Base-by-base conservation (phyloP, 2,888 invertebrate species). In the Anorthoa munda region DNA sequence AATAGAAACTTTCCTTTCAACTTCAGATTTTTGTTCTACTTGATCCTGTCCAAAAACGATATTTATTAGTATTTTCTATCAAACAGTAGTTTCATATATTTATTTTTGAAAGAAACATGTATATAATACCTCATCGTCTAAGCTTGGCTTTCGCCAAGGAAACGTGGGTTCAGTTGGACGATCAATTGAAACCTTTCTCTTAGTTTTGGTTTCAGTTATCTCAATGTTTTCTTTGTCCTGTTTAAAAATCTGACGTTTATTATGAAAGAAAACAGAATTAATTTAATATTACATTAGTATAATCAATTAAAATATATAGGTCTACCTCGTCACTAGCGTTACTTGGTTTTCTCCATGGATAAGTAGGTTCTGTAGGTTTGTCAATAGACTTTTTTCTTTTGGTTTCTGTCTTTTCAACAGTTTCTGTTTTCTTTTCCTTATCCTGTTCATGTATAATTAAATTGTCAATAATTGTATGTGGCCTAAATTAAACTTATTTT, bases 361-460 rank as follows among this genome's bases (percentile, higher is more conserved):
- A 85, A 56, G 82, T 87, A 69, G 84, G 80, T 80, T 89, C 86
- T 66, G 66, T 73, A 17, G 88, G 87, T 70, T 72, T 87, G 65
- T 88, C 87, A 75, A 86, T 68, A 7, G 91, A 88, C 21, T 83
- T 75, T 81, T 89, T 90, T 73, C 83, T 86, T 82, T 90, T 89
- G 15, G 67, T 79, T 75, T 90, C 89, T 50, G 86, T 86, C 26
- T 85, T 87, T 74, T 88, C 84, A 45, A 82, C 82, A 17, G 73
- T 81, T 50, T 87, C 81, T 12, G 82, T 83, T 68, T 86, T 87
- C 81, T 79, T 75, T 84, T 83, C 79, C 77, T 79, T 79, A 86
- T 73, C 84, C 87, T 90, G 79, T 68, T 75, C 48, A 48, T 13
- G 48, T 56, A 15, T n/a, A 61, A 51, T 56, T 26, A 61, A 48